Percentiles rank a stretch among this genome's conserved stretches.
Evolutionary conservation across 2,888 invertebrate genomes (phyloP).

Genomic region (Habroteleia sp.): DNA sequence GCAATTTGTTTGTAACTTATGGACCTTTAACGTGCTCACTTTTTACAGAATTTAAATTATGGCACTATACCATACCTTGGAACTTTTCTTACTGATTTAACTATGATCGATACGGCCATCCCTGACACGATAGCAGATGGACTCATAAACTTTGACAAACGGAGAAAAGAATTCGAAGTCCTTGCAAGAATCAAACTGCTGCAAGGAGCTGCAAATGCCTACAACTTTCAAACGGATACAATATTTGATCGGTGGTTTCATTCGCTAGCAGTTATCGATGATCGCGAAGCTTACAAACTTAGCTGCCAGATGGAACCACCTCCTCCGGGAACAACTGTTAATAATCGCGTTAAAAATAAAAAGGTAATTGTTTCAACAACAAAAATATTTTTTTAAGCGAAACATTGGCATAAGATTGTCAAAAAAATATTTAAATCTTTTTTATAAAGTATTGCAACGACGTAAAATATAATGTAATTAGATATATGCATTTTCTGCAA

Average conservation of each 20-base stretch:
- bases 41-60: conserved; percentile 88
- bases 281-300: conserved; percentile 93
- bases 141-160: conserved; percentile 98
- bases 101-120: conserved; percentile 98
- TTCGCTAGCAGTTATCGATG: conserved; percentile 93
- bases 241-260: conserved; percentile 98
- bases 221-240: conserved; percentile 91
- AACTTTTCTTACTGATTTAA: conserved; percentile 98
- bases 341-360: conserved; percentile 75
- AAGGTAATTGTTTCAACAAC: too few relatives aligned
- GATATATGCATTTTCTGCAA: too few relatives aligned
- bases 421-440: too few relatives aligned
- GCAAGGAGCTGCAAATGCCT: conserved; percentile 98
- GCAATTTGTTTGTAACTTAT: too few relatives aligned
- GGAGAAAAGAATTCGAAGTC: conserved; percentile 98
- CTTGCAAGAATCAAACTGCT: conserved; percentile 97
- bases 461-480: too few relatives aligned
- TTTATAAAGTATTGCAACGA: too few relatives aligned
- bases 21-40: too few relatives aligned
- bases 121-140: conserved; percentile 91
- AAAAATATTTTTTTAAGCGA: too few relatives aligned
- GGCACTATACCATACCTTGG: conserved; percentile 99
- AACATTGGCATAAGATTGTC: too few relatives aligned
- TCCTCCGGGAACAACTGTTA: conserved; percentile 75
- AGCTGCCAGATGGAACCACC: conserved; percentile 94